These are phyloP conservation scores for Opisthocomus hoazin DNA, from an alignment of 2,113 vertebrate species.

Conservation along the genomic window DNA sequence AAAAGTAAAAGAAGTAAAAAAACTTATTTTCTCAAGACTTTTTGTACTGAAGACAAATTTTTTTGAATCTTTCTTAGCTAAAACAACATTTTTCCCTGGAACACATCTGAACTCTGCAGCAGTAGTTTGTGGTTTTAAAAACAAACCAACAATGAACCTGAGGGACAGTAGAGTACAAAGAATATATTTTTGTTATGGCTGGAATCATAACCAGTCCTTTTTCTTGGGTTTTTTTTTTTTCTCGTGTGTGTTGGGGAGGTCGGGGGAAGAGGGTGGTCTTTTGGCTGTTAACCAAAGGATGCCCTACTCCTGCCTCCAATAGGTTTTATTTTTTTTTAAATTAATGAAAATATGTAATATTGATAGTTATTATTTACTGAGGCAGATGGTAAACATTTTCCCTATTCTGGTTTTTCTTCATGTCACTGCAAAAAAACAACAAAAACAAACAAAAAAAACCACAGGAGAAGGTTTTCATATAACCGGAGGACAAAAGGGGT, in stretches of 20 bases:
- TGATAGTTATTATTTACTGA: constrained; percentile 85
- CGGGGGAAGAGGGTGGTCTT: not conserved
- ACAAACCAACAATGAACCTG: constrained; percentile 70
- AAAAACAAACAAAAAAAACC: constrained; percentile 58
- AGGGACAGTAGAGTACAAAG: constrained; percentile 90
- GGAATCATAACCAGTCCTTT: constrained; percentile 64
- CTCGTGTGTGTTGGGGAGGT: constrained; percentile 69
- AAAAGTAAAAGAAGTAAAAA: constrained; percentile 60
- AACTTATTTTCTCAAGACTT: constrained; percentile 88
- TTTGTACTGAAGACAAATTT: constrained; percentile 83
- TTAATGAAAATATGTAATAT: constrained; percentile 87
- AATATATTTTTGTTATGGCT: constrained; percentile 95
- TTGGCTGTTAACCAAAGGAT: constrained; percentile 51
- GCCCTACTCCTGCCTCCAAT: constrained; percentile 69
- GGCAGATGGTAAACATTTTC: constrained; percentile 80
- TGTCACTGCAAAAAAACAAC: constrained; percentile 71
- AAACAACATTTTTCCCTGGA: constrained; percentile 82
- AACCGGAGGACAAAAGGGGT: constrained; percentile 79
- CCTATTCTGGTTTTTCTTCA: constrained; percentile 78
- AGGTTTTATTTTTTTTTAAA: constrained; percentile 82
- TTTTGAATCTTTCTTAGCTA: constrained; percentile 82
- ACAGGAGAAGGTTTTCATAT: constrained; percentile 77
- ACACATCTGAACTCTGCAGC: constrained; percentile 77
- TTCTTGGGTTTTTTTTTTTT: constrained; percentile 44
- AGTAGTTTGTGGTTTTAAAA: constrained; percentile 74